These are phyloP conservation scores for Cyprinodon brontotheroides DNA, from an alignment of 2,113 vertebrate species.

Conservation along the genomic window DNA sequence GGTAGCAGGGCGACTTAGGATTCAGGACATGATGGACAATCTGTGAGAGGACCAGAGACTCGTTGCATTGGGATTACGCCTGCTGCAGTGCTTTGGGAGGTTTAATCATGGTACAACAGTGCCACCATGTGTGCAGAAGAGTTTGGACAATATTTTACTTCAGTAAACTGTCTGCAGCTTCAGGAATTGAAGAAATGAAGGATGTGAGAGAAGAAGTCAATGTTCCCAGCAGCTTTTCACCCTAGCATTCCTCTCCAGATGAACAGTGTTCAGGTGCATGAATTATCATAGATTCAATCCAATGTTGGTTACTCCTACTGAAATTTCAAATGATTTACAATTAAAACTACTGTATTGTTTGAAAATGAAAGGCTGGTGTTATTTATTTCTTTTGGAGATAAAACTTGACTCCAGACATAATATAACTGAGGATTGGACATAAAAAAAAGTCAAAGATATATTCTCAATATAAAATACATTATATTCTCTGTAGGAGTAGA, in stretches of 20 bases:
- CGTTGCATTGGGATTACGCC: constrained; percentile 37
- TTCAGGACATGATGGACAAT: constrained; percentile 41
- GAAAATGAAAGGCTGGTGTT: not conserved
- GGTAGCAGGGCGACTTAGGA: not conserved
- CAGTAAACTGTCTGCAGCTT: not conserved
- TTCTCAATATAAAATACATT: no score
- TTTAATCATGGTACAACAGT: constrained; percentile 34
- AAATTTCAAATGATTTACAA: no score
- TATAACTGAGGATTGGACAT: not conserved
- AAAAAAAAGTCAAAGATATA: not conserved
- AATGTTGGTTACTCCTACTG: not conserved
- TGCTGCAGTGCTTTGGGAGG: constrained; percentile 22
- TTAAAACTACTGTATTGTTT: not conserved
- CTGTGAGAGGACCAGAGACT: constrained; percentile 1
- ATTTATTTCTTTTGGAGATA: not conserved
- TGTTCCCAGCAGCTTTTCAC: no score
- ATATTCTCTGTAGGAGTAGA: no score
- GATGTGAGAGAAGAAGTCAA: not conserved
- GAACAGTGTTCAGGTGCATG: not conserved
- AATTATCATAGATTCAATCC: not conserved
- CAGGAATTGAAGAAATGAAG: not conserved
- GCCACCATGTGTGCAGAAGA: constrained; percentile 44
- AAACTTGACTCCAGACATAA: not conserved
- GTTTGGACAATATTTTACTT: not conserved
- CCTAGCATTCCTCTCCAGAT: not conserved